phyloP scores from a whole-genome alignment of 2,888 invertebrate genomes.

The Heliconius ethilla region DNA sequence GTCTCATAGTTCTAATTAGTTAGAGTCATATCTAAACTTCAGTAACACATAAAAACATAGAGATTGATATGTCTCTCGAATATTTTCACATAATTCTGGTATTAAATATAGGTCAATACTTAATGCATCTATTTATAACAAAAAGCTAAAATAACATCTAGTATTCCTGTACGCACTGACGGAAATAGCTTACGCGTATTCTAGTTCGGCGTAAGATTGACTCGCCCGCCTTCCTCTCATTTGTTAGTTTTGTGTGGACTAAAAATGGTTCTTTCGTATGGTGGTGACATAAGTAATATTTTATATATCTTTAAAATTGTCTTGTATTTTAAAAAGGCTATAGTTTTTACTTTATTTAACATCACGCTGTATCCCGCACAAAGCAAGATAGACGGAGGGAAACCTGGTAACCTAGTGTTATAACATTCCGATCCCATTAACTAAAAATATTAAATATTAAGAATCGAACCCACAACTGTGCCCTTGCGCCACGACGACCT shows the following conservation, averaged over 20 bases:
- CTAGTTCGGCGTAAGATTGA: conserved; percentile 31
- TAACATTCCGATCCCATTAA: too few relatives aligned
- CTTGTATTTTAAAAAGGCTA: too few relatives aligned
- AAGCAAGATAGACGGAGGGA: too few relatives aligned
- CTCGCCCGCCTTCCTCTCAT: conserved; percentile 20
- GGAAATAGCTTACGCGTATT: conserved; percentile 60
- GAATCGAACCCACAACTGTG: too few relatives aligned
- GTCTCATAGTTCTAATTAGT: neutral
- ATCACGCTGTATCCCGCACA: too few relatives aligned
- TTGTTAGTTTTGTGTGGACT: conserved; percentile 22
- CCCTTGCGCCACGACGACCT: too few relatives aligned
- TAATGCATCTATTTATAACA: conserved; percentile 76
- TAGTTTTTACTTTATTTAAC: too few relatives aligned
- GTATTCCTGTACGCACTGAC: conserved; percentile 74
- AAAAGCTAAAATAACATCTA: conserved; percentile 71
- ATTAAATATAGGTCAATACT: conserved; percentile 70
- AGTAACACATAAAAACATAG: neutral
- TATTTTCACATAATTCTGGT: conserved; percentile 59
- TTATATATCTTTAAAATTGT: too few relatives aligned
- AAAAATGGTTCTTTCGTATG: neutral
- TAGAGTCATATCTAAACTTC: neutral
- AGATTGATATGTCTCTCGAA: conserved; percentile 31
- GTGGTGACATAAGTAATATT: neutral
- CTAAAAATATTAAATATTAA: too few relatives aligned
- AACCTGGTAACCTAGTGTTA: too few relatives aligned